Evolutionary conservation across 2,888 invertebrate species (phyloP).

Genomic region (Gryllus longicercus): DNA sequence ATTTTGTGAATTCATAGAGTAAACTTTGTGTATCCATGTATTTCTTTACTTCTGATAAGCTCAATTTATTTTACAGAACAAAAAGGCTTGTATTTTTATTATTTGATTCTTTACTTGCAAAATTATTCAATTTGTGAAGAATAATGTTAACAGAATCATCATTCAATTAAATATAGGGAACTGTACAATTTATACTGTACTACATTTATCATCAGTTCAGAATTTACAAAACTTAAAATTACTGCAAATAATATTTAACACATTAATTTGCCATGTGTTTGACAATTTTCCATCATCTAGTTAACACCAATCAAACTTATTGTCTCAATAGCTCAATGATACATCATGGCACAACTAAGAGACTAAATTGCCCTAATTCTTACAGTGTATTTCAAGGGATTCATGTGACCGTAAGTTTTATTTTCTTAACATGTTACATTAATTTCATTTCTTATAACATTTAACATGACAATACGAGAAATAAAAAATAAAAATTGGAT

Average conservation of each 20-base stretch:
- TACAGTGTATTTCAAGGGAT: background rate
- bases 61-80: background rate
- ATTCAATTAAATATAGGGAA: slow-evolving; percentile 3
- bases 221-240: slow-evolving; percentile 21
- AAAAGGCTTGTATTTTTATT: background rate
- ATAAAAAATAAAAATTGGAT: background rate
- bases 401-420: background rate
- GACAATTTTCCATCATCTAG: background rate
- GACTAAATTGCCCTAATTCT: background rate
- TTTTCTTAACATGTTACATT: slow-evolving; percentile 4
- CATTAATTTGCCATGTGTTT: slow-evolving; percentile 12
- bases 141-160: background rate
- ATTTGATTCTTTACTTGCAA: background rate
- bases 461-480: background rate
- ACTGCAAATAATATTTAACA: background rate
- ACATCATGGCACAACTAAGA: slow-evolving; percentile 21
- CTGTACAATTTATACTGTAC: background rate
- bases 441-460: slow-evolving; percentile 3
- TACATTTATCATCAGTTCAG: background rate
- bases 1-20: too few species aligned
- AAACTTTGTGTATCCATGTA: too few species aligned
- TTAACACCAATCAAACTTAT: slow-evolving; percentile 20
- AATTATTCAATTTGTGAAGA: background rate
- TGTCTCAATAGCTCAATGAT: slow-evolving; percentile 21
- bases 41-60: background rate